Evolutionary conservation across 2,888 invertebrate genomes (phyloP).

Genomic region (Noctua pronuba): DNA sequence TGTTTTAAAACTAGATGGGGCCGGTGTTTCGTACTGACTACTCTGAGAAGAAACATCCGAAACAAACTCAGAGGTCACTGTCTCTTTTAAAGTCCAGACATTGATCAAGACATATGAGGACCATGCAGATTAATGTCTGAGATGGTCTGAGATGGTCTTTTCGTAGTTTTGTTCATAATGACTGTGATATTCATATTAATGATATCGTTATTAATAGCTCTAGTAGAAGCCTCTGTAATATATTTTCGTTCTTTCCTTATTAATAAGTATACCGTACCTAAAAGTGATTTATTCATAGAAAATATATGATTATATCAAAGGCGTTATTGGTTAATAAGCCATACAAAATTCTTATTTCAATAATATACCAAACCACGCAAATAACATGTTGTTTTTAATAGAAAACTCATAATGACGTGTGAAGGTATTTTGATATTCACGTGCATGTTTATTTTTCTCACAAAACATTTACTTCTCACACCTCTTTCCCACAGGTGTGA

Average conservation of each 20-base stretch:
- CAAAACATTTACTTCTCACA: neutral
- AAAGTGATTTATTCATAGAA: neutral
- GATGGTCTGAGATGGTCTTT: too few species aligned
- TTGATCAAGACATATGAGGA: too few species aligned
- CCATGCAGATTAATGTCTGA: too few species aligned
- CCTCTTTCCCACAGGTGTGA: neutral
- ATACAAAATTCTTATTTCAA: neutral
- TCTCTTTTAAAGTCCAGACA: too few species aligned
- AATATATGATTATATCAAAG: too few species aligned
- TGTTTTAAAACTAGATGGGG: too few species aligned
- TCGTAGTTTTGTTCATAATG: neutral
- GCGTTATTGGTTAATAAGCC: neutral
- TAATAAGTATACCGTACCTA: neutral
- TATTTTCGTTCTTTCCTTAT: neutral
- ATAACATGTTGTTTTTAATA: too few species aligned
- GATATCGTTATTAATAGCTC: neutral
- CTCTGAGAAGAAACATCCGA: too few species aligned
- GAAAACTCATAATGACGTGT: neutral
- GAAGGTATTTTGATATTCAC: neutral
- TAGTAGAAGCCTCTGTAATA: neutral
- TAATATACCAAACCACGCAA: neutral
- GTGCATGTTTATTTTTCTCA: neutral
- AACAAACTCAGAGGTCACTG: too few species aligned
- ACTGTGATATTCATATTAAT: neutral
- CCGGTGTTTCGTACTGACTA: too few species aligned